Evolutionary conservation across 2,113 vertebrate species (phyloP), one percentile per base, ranked within the genome.

Genomic region (Gallinago media): DNA sequence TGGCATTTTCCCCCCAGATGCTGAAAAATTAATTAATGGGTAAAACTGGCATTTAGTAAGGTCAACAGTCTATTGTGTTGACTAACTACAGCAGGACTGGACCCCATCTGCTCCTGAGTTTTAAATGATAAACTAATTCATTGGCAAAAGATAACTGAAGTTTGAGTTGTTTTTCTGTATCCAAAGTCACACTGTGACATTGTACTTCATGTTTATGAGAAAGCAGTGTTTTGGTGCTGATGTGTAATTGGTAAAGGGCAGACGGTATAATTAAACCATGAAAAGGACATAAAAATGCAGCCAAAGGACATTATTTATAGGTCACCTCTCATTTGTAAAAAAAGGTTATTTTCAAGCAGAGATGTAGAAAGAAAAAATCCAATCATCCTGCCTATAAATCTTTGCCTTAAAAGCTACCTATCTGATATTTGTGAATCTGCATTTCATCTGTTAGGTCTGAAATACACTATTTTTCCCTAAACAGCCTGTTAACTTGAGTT

Each of bases 361-460:
- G 12, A 50, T 19, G 38, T 54, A 55, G 42, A 76, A 85, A 82
- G 66, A 89, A 29, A 89, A 94, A 94, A 94, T 85, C 91, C 21
- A 94, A n/a, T 89, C 34, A 92, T 76, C 9, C 26, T 59, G 52
- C 56, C 32, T 76, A 91, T 88, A 97, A 94, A 95, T 92, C 89
- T 91, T 83, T 63, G 21, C 36, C 36, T 52, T 80, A 61, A 92
- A 88, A 85, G 4, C 40, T 70, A 87, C 78, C 71, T 31, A 58
- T 86, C 19, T 63, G 50, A 70, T 92, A 86, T 70, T 76, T 79
- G 32, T 79, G 76, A 58, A 44, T 65, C 40, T 1, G 1, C 27
- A 27, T 73, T 88, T 85, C 32, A 78, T 59, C 49, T 10, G 83
- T 65, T 77, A 36, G 8, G 12, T 86, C 34, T 68, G 21, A 84